These are phyloP conservation scores for Parapristionchus giblindavisi DNA, from an alignment of 2,888 invertebrate species.

Conservation along the genomic window DNA sequence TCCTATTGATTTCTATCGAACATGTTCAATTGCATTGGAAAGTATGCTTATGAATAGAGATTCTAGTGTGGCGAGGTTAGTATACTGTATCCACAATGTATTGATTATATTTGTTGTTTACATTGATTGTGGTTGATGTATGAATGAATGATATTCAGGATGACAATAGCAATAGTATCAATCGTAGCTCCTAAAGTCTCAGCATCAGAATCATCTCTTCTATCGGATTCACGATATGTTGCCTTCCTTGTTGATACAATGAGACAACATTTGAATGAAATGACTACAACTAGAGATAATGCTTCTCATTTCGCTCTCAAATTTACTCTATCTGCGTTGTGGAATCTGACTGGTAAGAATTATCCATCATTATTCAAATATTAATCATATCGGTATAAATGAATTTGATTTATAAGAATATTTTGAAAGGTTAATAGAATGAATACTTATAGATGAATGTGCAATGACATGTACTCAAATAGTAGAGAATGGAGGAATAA, in stretches of 20 bases:
- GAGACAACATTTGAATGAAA: conserved; percentile 73
- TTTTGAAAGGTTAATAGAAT: background rate
- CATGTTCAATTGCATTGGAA: conserved; percentile 80
- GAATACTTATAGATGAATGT: conserved; percentile 76
- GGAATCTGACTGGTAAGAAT: conserved; percentile 79
- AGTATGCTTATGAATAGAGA: conserved; percentile 72
- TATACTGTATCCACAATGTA: conserved; percentile 73
- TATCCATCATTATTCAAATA: too few species aligned
- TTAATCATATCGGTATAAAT: too few species aligned
- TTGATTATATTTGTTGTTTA: background rate
- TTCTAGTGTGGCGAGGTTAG: conserved; percentile 51
- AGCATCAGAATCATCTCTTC: conserved; percentile 78
- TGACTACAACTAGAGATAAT: conserved; percentile 40
- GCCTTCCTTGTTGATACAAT: conserved; percentile 77
- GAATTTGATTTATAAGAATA: too few species aligned
- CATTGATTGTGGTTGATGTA: too few species aligned
- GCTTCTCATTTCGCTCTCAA: conserved; percentile 77
- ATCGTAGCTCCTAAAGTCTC: conserved; percentile 78
- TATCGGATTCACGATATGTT: conserved; percentile 79
- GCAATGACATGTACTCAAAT: conserved; percentile 80
- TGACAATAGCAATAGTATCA: conserved; percentile 84
- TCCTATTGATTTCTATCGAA: conserved; percentile 77
- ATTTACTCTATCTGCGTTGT: conserved; percentile 81
- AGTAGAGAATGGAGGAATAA: conserved; percentile 78
- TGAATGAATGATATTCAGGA: conserved; percentile 73